Evolutionary conservation across 2,797 vertebrate genomes (phyloP).

Genomic region (Eurystomus glaucurus): DNA sequence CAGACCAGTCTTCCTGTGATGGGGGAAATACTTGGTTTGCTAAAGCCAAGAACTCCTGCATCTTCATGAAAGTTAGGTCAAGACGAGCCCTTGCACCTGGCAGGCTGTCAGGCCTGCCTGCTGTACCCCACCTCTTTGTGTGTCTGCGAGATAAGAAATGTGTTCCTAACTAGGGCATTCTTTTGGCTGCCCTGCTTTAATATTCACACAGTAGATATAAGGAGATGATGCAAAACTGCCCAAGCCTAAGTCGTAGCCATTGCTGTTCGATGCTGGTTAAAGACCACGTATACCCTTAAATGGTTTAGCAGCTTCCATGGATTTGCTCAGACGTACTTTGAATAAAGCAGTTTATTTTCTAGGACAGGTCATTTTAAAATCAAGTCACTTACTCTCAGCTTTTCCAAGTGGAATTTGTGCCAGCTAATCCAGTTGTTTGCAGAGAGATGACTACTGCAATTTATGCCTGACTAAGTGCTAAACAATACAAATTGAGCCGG

Average conservation of each 20-base stretch:
- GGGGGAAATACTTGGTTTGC: not conserved
- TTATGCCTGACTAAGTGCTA: conserved; percentile 5
- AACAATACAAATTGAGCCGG: not conserved
- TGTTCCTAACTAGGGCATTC: not conserved
- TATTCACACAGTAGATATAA: not conserved
- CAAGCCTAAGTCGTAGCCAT: not conserved
- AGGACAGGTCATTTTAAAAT: conserved; percentile 34
- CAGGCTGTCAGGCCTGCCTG: not conserved
- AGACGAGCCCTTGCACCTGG: not conserved
- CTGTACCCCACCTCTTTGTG: not conserved
- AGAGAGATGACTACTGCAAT: not conserved
- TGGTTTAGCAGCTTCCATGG: not conserved
- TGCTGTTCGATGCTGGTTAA: not conserved
- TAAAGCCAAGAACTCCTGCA: not conserved
- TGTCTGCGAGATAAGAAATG: not conserved
- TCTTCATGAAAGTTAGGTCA: not conserved
- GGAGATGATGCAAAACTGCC: conserved; percentile 7
- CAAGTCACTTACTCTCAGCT: not conserved
- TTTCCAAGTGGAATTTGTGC: not conserved
- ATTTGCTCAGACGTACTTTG: conserved; percentile 24
- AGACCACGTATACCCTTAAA: not conserved
- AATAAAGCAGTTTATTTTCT: conserved; percentile 57
- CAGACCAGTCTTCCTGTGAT: not conserved
- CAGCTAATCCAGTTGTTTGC: conserved; percentile 14
- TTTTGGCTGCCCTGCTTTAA: not conserved